Conservation (phyloP, 2,888 invertebrate species). For the Nomada goodeniana region DNA sequence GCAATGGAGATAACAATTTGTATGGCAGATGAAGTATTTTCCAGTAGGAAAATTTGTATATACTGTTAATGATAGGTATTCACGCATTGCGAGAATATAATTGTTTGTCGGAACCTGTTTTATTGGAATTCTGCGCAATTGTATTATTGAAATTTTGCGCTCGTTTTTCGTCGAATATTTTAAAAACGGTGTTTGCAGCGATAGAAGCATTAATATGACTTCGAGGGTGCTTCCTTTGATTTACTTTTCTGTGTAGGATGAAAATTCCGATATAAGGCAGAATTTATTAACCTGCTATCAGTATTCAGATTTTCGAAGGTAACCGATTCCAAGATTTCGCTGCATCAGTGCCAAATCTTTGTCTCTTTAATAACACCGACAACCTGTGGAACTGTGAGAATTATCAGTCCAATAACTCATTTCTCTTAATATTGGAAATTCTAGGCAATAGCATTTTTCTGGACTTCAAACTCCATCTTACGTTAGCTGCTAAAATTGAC, state of each 20-base stretch:
- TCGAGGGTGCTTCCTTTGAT: too few relatives aligned
- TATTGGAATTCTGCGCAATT: background rate
- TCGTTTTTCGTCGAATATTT: too few relatives aligned
- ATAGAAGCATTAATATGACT: background rate
- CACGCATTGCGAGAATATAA: background rate
- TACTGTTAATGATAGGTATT: background rate
- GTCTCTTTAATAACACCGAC: slow-evolving; percentile 54
- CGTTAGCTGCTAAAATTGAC: background rate
- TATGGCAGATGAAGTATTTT: background rate
- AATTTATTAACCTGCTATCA: slow-evolving; percentile 34
- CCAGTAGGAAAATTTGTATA: background rate
- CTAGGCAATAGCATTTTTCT: background rate
- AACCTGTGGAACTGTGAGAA: slow-evolving; percentile 54
- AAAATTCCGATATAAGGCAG: background rate
- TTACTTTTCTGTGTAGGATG: background rate
- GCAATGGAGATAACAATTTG: background rate
- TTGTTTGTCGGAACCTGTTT: background rate
- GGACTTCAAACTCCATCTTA: background rate
- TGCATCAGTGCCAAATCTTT: slow-evolving; percentile 56
- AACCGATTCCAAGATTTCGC: slow-evolving; percentile 51
- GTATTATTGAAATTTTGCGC: background rate
- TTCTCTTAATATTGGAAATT: background rate
- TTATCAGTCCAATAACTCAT: slow-evolving; percentile 14
- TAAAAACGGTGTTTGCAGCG: background rate
- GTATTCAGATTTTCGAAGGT: slow-evolving; percentile 33